Evolutionary conservation across 1,140 invertebrate species (phyloP), one percentile per base, ranked within the genome.

Genomic region (Papilio helenus): DNA sequence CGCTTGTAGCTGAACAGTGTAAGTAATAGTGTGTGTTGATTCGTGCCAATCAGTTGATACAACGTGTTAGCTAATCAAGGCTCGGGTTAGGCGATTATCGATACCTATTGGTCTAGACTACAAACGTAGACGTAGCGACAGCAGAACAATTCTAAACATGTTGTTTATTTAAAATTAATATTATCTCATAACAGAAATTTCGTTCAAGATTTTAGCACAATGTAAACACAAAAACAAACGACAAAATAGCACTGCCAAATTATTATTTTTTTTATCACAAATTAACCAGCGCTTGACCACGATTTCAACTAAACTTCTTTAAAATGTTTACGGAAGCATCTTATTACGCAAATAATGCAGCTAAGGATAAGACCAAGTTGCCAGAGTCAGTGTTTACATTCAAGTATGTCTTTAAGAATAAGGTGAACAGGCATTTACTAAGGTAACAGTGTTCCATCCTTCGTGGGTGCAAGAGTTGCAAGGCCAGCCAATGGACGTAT

Each of bases 61-160:
- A 77, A 65, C 76, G 55, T 77, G 76, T 65, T 77, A 23, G 55
- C 51, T 82, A 81, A 79, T 82, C 79, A 82, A 76, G 73, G 81
- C 55, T 72, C 61, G 84, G 80, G 81, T 86, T 84, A 87, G 79
- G 80, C 77, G 80, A 86, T 86, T 84, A 84, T 87, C 85, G 85
- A 89, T 87, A 89, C 84, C 84, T 81, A 83, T 83, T 83, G 85
- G 80, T 86, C 83, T 83, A 86, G 77, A 79, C 81, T 85, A 87
- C 80, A 72, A 85, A 84, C 82, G 79, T 83, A 84, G 82, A 84
- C 81, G 83, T 87, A 89, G 72, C 12, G 87, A 82, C 73, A 58
- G 88, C 79, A 85, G 34, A 83, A 80, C 72, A 26, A 55, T 65
- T 80, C 51, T 81, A 77, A 83, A 72, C 78, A 65, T 72, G 51